Percentiles rank a stretch among this genome's conserved stretches.
phyloP scores from a whole-genome alignment of 2,113 vertebrate genomes.

The human region DNA sequence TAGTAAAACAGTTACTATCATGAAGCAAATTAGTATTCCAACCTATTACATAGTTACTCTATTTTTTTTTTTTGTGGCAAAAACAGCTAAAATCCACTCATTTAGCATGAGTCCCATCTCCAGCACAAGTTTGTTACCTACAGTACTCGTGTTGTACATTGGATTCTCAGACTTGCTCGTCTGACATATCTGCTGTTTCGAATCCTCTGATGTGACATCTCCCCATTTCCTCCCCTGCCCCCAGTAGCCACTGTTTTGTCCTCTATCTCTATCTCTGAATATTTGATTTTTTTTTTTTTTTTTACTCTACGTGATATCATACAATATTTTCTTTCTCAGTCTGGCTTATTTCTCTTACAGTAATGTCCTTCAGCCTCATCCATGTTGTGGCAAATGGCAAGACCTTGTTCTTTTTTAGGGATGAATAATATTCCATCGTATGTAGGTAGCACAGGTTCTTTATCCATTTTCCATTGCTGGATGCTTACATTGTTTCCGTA shows the following conservation, averaged over 20 bases:
- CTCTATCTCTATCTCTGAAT: background rate
- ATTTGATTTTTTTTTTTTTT: background rate
- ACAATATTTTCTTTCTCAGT: background rate
- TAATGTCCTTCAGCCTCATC: background rate
- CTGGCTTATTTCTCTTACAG: background rate
- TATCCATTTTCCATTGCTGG: background rate
- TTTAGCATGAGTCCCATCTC: background rate
- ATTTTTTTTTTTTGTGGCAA: background rate
- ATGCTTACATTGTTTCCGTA: background rate
- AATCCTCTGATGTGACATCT: background rate
- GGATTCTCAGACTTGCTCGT: background rate
- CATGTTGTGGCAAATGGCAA: background rate
- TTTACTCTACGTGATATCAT: background rate
- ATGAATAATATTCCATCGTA: background rate
- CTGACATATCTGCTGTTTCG: background rate
- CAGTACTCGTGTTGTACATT: background rate
- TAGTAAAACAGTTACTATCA: background rate
- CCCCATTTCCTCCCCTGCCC: background rate
- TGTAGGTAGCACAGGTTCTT: background rate
- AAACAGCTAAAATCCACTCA: background rate
- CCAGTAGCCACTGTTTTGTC: background rate
- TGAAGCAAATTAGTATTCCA: background rate
- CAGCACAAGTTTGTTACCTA: background rate
- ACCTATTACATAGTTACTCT: background rate
- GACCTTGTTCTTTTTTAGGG: background rate